Evolutionary conservation across 2,113 vertebrate species (phyloP), one percentile per base, ranked within the genome.

Genomic region (Rhynchopsitta pachyrhyncha): DNA sequence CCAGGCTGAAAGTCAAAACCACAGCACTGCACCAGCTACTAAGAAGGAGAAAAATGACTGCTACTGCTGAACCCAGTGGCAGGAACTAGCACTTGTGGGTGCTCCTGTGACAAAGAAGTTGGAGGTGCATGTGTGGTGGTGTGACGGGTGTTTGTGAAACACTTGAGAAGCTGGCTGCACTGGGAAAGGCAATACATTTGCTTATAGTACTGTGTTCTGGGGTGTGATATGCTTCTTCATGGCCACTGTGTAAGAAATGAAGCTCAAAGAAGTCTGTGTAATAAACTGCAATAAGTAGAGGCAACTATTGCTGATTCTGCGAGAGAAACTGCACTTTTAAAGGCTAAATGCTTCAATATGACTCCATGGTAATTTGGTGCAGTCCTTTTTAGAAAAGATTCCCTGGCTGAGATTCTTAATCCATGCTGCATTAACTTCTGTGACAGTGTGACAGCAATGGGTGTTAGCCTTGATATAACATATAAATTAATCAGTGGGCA

Each of bases 281-380:
- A 80, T 62, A 39, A 78, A 49, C 12, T 16, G 12, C n/a, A 28
- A 0, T 42, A 82, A 85, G 27, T 27, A 63, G 39, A 67, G 37
- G 28, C 28, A 52, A 39, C 7, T 0, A 1, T 7, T 62, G 27
- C 35, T 0, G 2, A 27, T 37, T 91, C 62, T 70, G 49, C 44
- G 53, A 77, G 20, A 49, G n/a, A 80, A 86, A n/a, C n/a, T 13
- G 18, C 18, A 18, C 35, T 71, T 44, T 5, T 47, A 82, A 64
- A 64, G 42, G 42, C 46, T 57, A 67, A 95, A 42, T 69, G 39
- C 18, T 75, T 90, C 39, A 37, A 4, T 76, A 11, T 8, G 18
- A 60, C 35, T 73, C 84, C 22, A 23, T 5, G 7, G 24, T 44
- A 42, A 87, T 75, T 66, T 8, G 9, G 15, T 85, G 37, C 37